Evolutionary conservation across 2,888 invertebrate species (phyloP).

Genomic region (Alloplasta piceator): DNA sequence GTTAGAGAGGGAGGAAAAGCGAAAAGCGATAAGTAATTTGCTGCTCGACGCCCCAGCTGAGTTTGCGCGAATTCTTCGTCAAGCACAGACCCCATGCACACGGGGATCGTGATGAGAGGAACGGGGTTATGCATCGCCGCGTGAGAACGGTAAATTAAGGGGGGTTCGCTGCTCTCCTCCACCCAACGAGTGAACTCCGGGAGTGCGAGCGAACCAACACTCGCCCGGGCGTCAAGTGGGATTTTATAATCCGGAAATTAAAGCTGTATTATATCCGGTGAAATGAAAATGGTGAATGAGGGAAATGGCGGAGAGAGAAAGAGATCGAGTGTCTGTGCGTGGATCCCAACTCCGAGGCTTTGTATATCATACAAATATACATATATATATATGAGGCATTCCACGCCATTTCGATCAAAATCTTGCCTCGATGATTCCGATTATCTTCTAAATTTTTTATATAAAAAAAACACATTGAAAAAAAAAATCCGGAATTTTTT

Average conservation of each 20-base stretch:
- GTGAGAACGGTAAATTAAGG: conserved; percentile 79
- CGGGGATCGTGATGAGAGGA: not conserved
- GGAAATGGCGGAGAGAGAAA: conserved; percentile 29
- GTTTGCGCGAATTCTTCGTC: conserved; percentile 43
- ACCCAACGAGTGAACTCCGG: not conserved
- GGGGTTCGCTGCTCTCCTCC: conserved; percentile 56
- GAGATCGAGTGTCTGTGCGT: conserved; percentile 52
- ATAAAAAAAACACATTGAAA: no score
- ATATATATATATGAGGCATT: no score
- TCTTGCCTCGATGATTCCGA: no score
- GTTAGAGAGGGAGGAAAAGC: not conserved
- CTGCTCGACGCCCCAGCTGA: conserved; percentile 45
- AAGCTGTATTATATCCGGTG: conserved; percentile 81
- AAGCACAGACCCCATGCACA: conserved; percentile 21
- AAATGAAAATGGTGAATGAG: conserved; percentile 61
- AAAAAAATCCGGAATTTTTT: no score
- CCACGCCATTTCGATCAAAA: no score
- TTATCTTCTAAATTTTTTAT: no score
- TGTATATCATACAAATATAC: not conserved
- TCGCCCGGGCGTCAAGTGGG: conserved; percentile 72
- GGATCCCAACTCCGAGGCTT: conserved; percentile 10
- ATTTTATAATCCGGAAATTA: conserved; percentile 83
- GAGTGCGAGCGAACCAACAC: conserved; percentile 5
- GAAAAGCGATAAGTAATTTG: conserved; percentile 61
- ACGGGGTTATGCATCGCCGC: conserved; percentile 68